phyloP scores from a whole-genome alignment of 2,797 vertebrate genomes.

The Austrolebias charrua region DNA sequence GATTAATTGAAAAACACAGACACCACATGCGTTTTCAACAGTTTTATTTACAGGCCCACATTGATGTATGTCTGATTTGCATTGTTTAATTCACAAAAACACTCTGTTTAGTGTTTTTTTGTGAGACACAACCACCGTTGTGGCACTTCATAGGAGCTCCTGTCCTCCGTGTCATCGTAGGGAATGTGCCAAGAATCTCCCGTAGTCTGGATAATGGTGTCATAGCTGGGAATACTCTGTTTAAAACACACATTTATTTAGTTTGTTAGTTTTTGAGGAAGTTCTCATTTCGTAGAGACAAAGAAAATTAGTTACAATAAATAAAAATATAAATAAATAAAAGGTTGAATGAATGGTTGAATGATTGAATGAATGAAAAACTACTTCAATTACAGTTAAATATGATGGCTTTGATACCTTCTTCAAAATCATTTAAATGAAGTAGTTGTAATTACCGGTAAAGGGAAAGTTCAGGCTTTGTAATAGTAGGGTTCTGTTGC shows the following conservation, averaged over 20 bases:
- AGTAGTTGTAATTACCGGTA: no score
- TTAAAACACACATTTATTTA: slow-evolving; percentile 3
- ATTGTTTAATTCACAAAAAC: not conserved
- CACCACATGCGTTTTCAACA: not conserved
- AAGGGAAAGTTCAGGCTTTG: no score
- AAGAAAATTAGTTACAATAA: not conserved
- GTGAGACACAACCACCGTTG: slow-evolving; percentile 90
- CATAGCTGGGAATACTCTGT: slow-evolving; percentile 81
- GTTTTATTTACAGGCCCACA: slow-evolving; percentile 47
- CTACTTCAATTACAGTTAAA: not conserved
- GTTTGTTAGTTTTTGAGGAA: not conserved
- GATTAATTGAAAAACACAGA: not conserved
- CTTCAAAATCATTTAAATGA: no score
- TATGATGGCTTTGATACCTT: no score
- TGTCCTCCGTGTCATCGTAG: slow-evolving; percentile 84
- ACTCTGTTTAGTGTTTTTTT: slow-evolving; percentile 40
- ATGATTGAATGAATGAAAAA: no score
- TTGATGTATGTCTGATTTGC: not conserved
- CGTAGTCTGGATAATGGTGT: slow-evolving; percentile 89
- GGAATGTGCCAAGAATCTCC: slow-evolving; percentile 92
- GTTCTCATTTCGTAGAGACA: not conserved
- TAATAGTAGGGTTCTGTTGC: no score
- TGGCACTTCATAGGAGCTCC: slow-evolving; percentile 86
- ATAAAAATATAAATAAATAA: no score
- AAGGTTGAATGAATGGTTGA: no score